Conservation (phyloP, 2,888 invertebrate genomes). For the Leptopilina syphax region DNA sequence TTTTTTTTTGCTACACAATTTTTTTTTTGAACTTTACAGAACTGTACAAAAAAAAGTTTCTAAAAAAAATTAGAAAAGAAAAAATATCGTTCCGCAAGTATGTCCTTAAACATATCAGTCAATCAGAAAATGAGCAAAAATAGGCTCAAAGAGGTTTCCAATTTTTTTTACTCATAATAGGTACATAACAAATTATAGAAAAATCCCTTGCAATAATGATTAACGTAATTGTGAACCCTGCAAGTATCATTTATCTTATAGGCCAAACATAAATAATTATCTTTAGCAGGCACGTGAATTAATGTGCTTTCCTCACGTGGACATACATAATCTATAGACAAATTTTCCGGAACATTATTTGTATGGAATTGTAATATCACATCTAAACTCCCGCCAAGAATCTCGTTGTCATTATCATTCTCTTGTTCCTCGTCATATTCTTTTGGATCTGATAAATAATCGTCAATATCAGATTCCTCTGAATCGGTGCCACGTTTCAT, state of each 20-base stretch:
- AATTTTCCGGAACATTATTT: conserved; percentile 56
- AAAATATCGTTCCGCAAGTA: conserved; percentile 21
- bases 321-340: conserved; percentile 70
- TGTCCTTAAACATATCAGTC: conserved; percentile 35
- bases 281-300: conserved; percentile 81
- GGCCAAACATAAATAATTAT: conserved; percentile 84
- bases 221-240: conserved; percentile 71
- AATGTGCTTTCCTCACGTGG: conserved; percentile 76
- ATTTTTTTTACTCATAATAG: conserved; percentile 65
- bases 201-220: conserved; percentile 70
- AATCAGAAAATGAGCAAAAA: background rate
- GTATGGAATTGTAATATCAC: conserved; percentile 73
- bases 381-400: conserved; percentile 60
- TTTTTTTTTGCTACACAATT: conserved; percentile 46
- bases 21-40: conserved; percentile 44
- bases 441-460: conserved; percentile 66
- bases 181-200: conserved; percentile 73
- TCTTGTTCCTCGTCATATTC: conserved; percentile 56
- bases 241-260: conserved; percentile 79
- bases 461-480: conserved; percentile 67
- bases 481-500: conserved; percentile 55
- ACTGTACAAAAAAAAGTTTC: conserved; percentile 46
- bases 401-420: conserved; percentile 46
- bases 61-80: conserved; percentile 38
- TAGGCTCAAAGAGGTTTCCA: background rate